Percentiles rank a stretch among this genome's conserved stretches.
These are phyloP conservation scores for Pocillopora damicornis DNA, from an alignment of 64 coral and sea anemone species.

Conservation along the genomic window DNA sequence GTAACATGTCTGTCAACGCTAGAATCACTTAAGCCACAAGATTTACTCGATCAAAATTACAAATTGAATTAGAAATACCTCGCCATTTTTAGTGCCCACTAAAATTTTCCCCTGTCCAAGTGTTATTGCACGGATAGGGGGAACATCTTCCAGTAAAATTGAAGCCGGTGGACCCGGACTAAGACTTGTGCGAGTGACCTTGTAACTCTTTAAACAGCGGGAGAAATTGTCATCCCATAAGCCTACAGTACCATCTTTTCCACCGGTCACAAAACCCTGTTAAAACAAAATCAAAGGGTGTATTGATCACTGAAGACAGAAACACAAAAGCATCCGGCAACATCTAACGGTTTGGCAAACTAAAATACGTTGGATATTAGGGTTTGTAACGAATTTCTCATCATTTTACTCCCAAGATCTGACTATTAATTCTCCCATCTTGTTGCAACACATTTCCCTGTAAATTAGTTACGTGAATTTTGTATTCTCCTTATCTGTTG, in stretches of 20 bases:
- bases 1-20: too few relatives aligned
- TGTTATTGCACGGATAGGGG: conserved; percentile 86
- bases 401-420: too few relatives aligned
- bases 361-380: too few relatives aligned
- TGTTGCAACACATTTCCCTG: too few relatives aligned
- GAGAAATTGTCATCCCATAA: conserved; percentile 91
- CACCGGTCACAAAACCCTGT: conserved; percentile 97
- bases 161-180: conserved; percentile 57
- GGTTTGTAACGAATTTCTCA: too few relatives aligned
- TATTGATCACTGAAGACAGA: background rate
- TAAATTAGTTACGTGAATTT: too few relatives aligned
- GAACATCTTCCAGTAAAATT: conserved; percentile 70
- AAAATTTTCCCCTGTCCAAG: conserved; percentile 93
- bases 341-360: too few relatives aligned
- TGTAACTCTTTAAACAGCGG: conserved; percentile 93
- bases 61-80: conserved; percentile 38
- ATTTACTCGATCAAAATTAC: too few relatives aligned
- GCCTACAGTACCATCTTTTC: conserved; percentile 90
- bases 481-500: too few relatives aligned
- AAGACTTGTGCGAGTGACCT: conserved; percentile 71
- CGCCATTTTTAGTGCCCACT: conserved; percentile 93
- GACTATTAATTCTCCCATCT: too few relatives aligned
- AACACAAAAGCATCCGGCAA: background rate
- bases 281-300: background rate
- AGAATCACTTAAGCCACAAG: too few relatives aligned